Base-by-base conservation (phyloP, 2,797 vertebrate species). In the Falco columbarius region DNA sequence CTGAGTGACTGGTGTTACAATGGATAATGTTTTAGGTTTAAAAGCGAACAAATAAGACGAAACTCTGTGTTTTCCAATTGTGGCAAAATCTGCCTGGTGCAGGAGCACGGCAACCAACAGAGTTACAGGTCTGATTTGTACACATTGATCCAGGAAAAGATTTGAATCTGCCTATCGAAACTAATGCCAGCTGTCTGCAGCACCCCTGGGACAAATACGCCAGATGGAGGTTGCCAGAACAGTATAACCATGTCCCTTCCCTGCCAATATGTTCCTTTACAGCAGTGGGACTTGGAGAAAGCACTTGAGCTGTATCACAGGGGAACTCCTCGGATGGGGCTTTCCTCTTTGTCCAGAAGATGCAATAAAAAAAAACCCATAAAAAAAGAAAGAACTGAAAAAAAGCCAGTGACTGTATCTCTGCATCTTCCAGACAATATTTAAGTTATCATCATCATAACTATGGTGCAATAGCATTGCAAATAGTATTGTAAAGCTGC, bases 141-240 rank as follows among this genome's bases (percentile, higher is more conserved):
- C 83, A 95, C 88, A 77, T 92, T 49, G 76, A 92, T 96, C 83
- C 86, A 89, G 51, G 86, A 54, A 44, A 93, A 94, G 44, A 42
- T 79, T 97, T 93, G 91, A 89, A 55, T 89, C 83, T 17, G 9
- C 46, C 86, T 92, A 30, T 38, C 92, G 76, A 93, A 95, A 80
- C 74, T 93, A 82, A 80, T 92, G 93, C 95, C 94, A 97, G 94
- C 88, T 95, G 95, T 84, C 93, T 94, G 67, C 73, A 80, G 49
- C 27, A 56, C 95, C 88, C 86, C 20, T 71, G 95, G 88, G 96
- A 95, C 83, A 74, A 76, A 92, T 46, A 89, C 1, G 9, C 82
- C 96, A 97, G 94, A 95, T 97, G 95, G 95, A 97, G 95, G 51
- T 93, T 96, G 90, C 92, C 94, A 95, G 93, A 92, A 84, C 23